Conservation (phyloP, 2,888 invertebrate species). For the Sclerodermus sp. region DNA sequence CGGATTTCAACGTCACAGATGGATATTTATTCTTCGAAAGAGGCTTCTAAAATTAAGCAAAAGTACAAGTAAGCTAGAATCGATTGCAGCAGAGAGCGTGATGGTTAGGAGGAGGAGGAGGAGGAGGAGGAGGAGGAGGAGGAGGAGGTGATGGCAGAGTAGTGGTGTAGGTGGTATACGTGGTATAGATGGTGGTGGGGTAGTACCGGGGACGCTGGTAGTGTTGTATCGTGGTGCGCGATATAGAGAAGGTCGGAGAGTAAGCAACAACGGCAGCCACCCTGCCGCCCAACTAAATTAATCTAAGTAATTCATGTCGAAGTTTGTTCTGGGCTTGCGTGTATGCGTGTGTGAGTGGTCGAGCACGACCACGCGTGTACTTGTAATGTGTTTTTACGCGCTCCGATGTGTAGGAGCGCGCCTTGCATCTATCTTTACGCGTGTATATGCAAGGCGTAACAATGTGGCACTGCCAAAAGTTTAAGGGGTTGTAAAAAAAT, state of each 20-base stretch:
- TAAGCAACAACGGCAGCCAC: conserved; percentile 39
- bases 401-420: too few species aligned
- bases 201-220: neutral
- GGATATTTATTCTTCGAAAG: conserved; percentile 32
- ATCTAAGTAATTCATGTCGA: conserved; percentile 55
- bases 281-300: conserved; percentile 50
- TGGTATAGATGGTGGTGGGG: conserved; percentile 4
- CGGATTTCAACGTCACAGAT: conserved; percentile 11
- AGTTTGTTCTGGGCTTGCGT: conserved; percentile 39
- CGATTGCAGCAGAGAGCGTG: conserved; percentile 37
- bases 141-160: neutral
- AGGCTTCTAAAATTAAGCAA: conserved; percentile 44
- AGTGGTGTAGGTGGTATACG: neutral
- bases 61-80: conserved; percentile 45
- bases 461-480: neutral
- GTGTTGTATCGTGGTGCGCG: neutral
- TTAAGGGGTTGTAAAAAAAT: too few species aligned
- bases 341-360: conserved; percentile 10
- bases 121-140: neutral
- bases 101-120: conserved; percentile 2
- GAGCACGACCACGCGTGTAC: neutral
- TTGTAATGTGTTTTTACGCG: conserved; percentile 8
- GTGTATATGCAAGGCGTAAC: neutral
- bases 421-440: too few species aligned
- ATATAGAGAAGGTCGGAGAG: conserved; percentile 34